phyloP scores from a whole-genome alignment of 1,140 invertebrate genomes.

The Papilio polytes region DNA sequence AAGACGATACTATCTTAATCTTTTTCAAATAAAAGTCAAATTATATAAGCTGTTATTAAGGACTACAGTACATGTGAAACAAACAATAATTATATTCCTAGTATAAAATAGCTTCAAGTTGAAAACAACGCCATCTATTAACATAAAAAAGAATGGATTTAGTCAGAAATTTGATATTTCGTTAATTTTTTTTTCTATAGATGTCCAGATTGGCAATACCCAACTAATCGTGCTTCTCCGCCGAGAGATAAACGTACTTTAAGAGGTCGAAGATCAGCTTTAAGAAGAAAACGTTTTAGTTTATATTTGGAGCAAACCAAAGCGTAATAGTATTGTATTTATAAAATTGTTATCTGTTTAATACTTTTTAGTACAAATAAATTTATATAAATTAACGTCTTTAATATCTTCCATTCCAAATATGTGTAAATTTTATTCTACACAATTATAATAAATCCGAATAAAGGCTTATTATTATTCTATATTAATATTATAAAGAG shows the following conservation, averaged over 20 bases:
- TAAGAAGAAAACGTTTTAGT: conserved; percentile 25
- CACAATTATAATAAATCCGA: background rate
- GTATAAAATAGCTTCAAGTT: background rate
- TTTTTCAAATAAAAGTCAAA: no score
- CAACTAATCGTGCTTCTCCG: conserved; percentile 59
- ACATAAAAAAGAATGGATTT: no score
- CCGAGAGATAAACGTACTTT: conserved; percentile 60
- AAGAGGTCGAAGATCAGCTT: conserved; percentile 45
- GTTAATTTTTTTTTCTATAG: conserved; percentile 52
- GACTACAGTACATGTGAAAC: no score
- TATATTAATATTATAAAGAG: no score
- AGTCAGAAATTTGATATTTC: background rate
- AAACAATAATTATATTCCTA: no score
- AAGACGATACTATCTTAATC: no score
- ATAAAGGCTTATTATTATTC: no score
- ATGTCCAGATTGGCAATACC: conserved; percentile 72
- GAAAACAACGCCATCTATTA: background rate
- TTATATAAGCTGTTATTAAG: no score
- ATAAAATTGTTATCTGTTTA: conserved; percentile 28
- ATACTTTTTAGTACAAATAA: conserved; percentile 11
- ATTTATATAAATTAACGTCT: background rate
- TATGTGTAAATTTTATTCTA: background rate
- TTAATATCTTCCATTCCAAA: background rate
- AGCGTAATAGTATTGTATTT: conserved; percentile 4
- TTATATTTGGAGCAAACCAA: background rate